Base-by-base conservation (phyloP, 1,140 invertebrate genomes). In the Pseudachorutes palmiensis region DNA sequence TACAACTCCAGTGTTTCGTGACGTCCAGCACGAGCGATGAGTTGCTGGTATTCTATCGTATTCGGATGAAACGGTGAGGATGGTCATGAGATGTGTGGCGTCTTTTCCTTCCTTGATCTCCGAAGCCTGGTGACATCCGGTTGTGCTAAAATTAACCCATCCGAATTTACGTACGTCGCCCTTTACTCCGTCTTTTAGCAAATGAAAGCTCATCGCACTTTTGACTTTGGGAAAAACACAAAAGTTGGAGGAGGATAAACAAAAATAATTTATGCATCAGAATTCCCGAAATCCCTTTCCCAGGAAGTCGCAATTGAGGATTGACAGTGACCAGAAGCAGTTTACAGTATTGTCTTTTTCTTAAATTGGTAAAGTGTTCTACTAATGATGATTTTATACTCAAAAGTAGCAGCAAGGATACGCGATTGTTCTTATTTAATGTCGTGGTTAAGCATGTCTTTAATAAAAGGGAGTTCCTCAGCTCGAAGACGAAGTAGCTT, bases 91-190 rank as follows among this genome's bases (percentile, higher is more conserved):
- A n/a, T n/a, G n/a, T n/a, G n/a, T n/a, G n/a, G n/a, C n/a, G n/a
- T n/a, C n/a, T n/a, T n/a, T n/a, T n/a, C n/a, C n/a, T n/a, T n/a
- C n/a, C n/a, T n/a, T n/a, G n/a, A n/a, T n/a, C n/a, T n/a, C n/a
- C n/a, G n/a, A n/a, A n/a, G n/a, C n/a, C n/a, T 55, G 24, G 9
- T 55, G 51, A 55, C 51, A 55, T 55, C 51, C 51, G 51, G 51
- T 55, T 55, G n/a, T n/a, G 12, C 51, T 26, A 55, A 55, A 55
- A 55, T 55, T 55, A 55, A 24, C 12, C 24, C 5, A 14, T 16
- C 24, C 51, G 51, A 9, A 12, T 55, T 19, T 22, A 12, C 9
- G 24, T 16, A 55, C 24, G 24, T 22, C 24, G 9, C 51, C 24
- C 24, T 22, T 26, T 55, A 14, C 51, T 55, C 24, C 51, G 51